Percentiles rank a stretch among this genome's conserved stretches.
Evolutionary conservation across 2,888 invertebrate genomes (phyloP).

Genomic region (Acanthosepion lycidas): DNA sequence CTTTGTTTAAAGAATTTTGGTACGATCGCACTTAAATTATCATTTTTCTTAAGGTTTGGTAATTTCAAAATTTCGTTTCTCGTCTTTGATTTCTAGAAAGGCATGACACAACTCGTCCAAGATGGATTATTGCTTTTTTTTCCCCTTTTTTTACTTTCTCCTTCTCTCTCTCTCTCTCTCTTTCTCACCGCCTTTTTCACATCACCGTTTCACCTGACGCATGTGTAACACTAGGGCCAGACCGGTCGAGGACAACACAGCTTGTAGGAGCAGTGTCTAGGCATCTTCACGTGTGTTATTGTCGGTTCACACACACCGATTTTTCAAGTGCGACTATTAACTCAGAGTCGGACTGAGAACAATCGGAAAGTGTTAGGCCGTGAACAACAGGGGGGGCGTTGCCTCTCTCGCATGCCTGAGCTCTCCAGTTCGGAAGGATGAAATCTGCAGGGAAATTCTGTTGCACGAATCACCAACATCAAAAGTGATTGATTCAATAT

Average conservation of each 20-base stretch:
- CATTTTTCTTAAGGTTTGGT: neutral
- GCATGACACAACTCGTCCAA: too few relatives aligned
- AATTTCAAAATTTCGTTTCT: neutral
- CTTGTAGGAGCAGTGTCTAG: neutral
- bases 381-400: neutral
- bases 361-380: slow-evolving; percentile 44
- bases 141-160: neutral
- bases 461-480: neutral
- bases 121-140: too few relatives aligned
- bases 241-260: neutral
- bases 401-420: neutral
- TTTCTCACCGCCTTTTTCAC: neutral
- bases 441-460: neutral
- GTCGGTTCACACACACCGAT: slow-evolving; percentile 45
- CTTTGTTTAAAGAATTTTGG: too few relatives aligned
- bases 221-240: too few relatives aligned
- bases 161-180: neutral
- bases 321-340: slow-evolving; percentile 45
- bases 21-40: neutral
- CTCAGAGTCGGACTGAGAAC: slow-evolving; percentile 44
- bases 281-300: neutral
- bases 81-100: too few relatives aligned
- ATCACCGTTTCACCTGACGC: neutral
- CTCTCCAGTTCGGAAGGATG: neutral
- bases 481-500: neutral